Conservation (phyloP, 2,113 vertebrate genomes). For the Rhabdornis inornatus region DNA sequence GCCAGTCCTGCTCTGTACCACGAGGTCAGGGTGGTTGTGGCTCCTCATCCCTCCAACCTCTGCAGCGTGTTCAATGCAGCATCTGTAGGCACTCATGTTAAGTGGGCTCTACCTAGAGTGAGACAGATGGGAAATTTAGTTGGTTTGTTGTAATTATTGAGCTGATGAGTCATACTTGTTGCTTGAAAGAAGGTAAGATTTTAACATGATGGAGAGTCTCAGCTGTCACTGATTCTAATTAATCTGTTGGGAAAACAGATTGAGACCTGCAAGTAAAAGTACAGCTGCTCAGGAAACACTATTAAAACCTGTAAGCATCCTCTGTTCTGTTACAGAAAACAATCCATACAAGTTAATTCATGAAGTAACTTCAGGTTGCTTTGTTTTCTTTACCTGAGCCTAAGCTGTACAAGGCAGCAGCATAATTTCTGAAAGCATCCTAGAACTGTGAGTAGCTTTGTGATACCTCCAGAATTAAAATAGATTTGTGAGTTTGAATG, state of each 20-base stretch:
- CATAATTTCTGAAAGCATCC: not conserved
- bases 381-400: not conserved
- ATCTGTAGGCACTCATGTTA: not conserved
- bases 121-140: constrained; percentile 21
- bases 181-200: constrained; percentile 26
- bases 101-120: not conserved
- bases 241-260: not conserved
- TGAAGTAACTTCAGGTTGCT: not conserved
- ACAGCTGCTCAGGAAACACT: not conserved
- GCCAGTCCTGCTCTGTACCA: not conserved
- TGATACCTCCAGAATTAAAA: not conserved
- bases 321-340: not conserved
- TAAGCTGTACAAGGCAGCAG: not conserved
- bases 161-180: not conserved
- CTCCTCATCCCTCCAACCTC: not conserved
- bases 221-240: not conserved
- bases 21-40: not conserved
- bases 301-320: not conserved
- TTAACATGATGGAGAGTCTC: constrained; percentile 2
- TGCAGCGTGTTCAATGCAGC: not conserved
- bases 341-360: not conserved
- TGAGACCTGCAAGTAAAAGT: not conserved
- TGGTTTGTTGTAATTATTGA: constrained; percentile 40
- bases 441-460: not conserved
- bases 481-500: not conserved